Conservation (phyloP, 2,888 invertebrate genomes). For the Perizoma flavofasciatum region DNA sequence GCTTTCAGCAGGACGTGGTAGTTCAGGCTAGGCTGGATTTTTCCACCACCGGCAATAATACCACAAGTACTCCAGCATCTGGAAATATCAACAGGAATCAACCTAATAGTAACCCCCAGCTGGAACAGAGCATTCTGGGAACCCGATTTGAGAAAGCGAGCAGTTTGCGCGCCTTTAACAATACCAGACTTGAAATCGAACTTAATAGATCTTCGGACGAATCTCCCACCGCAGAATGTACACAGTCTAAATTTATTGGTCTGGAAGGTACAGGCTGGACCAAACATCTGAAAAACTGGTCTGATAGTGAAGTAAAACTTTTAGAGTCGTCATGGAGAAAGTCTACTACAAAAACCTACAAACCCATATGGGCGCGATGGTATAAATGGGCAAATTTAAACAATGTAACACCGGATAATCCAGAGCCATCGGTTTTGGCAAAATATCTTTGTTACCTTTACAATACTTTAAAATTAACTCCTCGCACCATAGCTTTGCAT, state of each 20-base stretch:
- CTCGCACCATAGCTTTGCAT: neutral
- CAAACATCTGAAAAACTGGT: neutral
- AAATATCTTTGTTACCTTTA: neutral
- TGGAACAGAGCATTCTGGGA: conserved; percentile 1
- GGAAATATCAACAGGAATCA: neutral
- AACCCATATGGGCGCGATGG: neutral
- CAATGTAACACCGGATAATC: neutral
- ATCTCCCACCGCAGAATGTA: neutral
- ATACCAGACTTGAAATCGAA: neutral
- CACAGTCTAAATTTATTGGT: neutral
- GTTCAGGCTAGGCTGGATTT: conserved; percentile 2
- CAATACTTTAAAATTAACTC: neutral
- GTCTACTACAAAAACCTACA: neutral
- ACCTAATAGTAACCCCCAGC: conserved; percentile 4
- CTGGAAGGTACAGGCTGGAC: neutral
- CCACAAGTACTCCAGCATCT: neutral
- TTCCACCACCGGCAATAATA: conserved; percentile 4
- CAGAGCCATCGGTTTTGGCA: neutral
- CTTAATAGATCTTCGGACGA: neutral
- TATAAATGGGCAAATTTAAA: neutral
- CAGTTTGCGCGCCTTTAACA: neutral
- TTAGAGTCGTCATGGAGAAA: neutral
- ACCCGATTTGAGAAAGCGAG: neutral
- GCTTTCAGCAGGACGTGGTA: neutral
- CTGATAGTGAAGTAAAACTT: neutral